A percentile compares a stretch with the other conserved stretches of the same genome.
phyloP scores from a whole-genome alignment of 2,888 invertebrate genomes.

The Luffia ferchaultella region DNA sequence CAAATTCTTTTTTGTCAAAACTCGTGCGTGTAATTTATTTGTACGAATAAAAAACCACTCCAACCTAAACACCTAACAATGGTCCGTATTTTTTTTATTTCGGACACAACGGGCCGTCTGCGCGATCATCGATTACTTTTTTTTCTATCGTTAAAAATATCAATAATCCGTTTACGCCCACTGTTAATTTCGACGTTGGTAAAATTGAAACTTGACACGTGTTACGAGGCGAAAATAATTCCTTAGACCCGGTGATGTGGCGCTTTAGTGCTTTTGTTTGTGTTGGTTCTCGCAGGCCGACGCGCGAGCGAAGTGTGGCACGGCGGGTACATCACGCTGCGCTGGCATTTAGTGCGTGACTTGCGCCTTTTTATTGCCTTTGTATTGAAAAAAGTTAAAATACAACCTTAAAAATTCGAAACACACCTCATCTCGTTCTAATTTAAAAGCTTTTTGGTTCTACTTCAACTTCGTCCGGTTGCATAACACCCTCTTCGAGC shows the following conservation, averaged over 20 bases:
- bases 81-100: conserved; percentile 36
- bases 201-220: conserved; percentile 65
- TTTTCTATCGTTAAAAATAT: conserved; percentile 58
- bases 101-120: conserved; percentile 33
- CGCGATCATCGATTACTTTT: conserved; percentile 65
- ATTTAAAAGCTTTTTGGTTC: too few species aligned
- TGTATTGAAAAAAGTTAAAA: conserved; percentile 44
- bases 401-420: too few species aligned
- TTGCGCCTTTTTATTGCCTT: conserved; percentile 56
- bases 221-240: conserved; percentile 61
- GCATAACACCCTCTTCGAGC: neutral
- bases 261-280: conserved; percentile 55
- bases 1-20: conserved; percentile 46
- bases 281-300: conserved; percentile 20
- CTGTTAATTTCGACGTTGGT: conserved; percentile 62
- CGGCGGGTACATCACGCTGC: conserved; percentile 11
- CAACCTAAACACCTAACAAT: conserved; percentile 44
- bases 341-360: conserved; percentile 28
- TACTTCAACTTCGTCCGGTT: too few species aligned
- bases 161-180: conserved; percentile 65
- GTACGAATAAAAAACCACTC: conserved; percentile 28
- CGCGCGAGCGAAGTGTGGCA: conserved; percentile 6
- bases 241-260: conserved; percentile 55
- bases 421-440: too few species aligned
- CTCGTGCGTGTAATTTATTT: conserved; percentile 43